Percentiles rank a stretch among this genome's conserved stretches.
These are phyloP conservation scores for Halcyon senegalensis DNA, from an alignment of 2,113 vertebrate genomes.

Conservation along the genomic window DNA sequence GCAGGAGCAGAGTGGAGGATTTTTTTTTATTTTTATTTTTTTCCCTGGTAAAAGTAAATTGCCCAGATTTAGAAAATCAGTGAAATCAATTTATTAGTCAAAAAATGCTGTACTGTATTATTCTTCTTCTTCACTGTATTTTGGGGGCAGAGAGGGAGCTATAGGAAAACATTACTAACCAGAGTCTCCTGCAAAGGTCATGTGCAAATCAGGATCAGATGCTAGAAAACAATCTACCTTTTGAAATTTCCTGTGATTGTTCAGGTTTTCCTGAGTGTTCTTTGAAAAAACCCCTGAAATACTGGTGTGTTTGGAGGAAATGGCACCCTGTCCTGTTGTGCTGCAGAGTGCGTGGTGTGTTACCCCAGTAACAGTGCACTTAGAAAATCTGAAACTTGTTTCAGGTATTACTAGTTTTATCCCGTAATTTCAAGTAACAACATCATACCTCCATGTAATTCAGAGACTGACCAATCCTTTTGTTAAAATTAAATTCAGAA, in stretches of 20 bases:
- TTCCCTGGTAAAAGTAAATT: neutral
- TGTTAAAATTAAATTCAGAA: neutral
- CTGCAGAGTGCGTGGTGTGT: neutral
- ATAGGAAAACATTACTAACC: neutral
- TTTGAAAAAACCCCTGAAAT: neutral
- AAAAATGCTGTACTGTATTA: neutral
- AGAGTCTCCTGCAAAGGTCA: neutral
- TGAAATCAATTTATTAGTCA: neutral
- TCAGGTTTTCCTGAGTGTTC: neutral
- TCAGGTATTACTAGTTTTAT: neutral
- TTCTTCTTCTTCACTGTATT: neutral
- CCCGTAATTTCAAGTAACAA: neutral
- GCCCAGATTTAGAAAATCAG: neutral
- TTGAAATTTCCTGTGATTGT: neutral
- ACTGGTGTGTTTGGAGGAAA: neutral
- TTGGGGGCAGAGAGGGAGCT: neutral
- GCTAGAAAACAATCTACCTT: neutral
- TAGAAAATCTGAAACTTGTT: neutral
- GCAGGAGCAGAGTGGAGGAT: neutral
- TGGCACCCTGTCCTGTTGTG: neutral
- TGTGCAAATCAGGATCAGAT: neutral
- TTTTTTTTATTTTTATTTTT: neutral
- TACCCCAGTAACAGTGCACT: neutral
- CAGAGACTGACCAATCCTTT: neutral
- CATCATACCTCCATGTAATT: neutral